These are phyloP conservation scores for Caenorhabditis sp. DNA, from an alignment of 2,888 invertebrate genomes.

Conservation along the genomic window DNA sequence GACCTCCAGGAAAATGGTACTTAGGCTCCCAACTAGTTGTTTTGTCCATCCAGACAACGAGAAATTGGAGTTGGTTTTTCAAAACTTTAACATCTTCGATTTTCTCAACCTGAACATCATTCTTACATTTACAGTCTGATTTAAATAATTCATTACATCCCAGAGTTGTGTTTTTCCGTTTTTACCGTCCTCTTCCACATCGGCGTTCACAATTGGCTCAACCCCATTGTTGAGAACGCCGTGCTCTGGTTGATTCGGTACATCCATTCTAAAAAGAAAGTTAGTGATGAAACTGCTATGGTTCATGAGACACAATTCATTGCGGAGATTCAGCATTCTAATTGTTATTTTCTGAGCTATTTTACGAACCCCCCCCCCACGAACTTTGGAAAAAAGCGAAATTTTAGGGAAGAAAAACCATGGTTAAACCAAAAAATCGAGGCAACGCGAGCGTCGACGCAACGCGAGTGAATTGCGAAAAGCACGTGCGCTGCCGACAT, in stretches of 20 bases:
- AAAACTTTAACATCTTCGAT: not conserved
- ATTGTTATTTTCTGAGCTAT: too few species aligned
- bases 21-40: constrained; percentile 53
- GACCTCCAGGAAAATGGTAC: constrained; percentile 2
- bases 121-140: not conserved
- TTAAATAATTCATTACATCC: constrained; percentile 4
- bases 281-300: too few species aligned
- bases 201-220: not conserved
- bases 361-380: too few species aligned
- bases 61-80: not conserved
- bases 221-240: not conserved
- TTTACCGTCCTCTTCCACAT: constrained; percentile 8
- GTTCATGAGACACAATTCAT: too few species aligned
- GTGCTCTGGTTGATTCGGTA: not conserved
- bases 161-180: not conserved
- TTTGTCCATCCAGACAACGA: constrained; percentile 2
- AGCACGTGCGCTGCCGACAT: constrained; percentile 9
- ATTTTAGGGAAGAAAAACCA: too few species aligned
- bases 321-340: too few species aligned
- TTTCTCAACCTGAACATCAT: not conserved
- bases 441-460: too few species aligned
- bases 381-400: too few species aligned
- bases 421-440: too few species aligned
- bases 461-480: too few species aligned
- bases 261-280: constrained; percentile 16